phyloP scores from a whole-genome alignment of 2,113 vertebrate genomes.

The Colistium nudipinnis region DNA sequence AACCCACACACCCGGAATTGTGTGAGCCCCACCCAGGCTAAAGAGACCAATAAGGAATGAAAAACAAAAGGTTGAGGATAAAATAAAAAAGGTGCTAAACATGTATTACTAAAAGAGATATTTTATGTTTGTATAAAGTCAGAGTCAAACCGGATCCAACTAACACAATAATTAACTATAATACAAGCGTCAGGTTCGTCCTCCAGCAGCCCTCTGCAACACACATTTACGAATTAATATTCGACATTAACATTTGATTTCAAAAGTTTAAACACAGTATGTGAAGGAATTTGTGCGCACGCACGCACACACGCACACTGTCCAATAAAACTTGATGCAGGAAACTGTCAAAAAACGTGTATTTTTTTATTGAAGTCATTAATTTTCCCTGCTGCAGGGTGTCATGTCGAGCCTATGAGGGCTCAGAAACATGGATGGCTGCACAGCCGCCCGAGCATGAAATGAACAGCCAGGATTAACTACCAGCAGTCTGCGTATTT shows the following conservation, averaged over 20 bases:
- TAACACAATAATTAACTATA: background rate
- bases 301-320: background rate
- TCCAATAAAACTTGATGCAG: constrained; percentile 60
- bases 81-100: background rate
- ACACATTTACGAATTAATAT: too few species aligned
- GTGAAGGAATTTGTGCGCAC: background rate
- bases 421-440: constrained; percentile 63
- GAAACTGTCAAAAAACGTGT: constrained; percentile 64
- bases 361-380: constrained; percentile 81
- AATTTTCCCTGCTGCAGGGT: constrained; percentile 58
- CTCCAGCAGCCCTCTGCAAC: too few species aligned
- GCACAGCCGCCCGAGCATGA: constrained; percentile 63
- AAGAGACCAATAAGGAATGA: background rate
- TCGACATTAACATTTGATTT: too few species aligned
- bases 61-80: background rate
- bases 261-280: too few species aligned
- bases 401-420: constrained; percentile 30
- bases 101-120: background rate
- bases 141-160: background rate
- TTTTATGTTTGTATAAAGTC: background rate
- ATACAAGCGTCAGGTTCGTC: too few species aligned
- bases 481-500: constrained; percentile 60
- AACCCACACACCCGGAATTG: background rate
- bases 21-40: background rate
- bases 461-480: constrained; percentile 72